phyloP scores from a whole-genome alignment of 2,888 invertebrate species.

The Nycteola revayana region DNA sequence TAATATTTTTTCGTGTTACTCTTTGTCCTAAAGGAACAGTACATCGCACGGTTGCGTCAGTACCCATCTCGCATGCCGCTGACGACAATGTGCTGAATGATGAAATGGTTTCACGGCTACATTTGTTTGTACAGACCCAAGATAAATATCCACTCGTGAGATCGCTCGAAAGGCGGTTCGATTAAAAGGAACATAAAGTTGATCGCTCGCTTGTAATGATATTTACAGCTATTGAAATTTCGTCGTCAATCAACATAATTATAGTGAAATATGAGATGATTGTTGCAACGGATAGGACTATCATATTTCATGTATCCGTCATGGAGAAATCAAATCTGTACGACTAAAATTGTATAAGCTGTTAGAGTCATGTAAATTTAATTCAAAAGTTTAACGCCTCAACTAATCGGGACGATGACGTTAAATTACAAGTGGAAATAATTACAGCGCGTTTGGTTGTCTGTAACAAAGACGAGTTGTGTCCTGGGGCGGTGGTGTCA shows the following conservation, averaged over 20 bases:
- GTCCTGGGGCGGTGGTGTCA: conserved; percentile 60
- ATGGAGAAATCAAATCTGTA: conserved; percentile 21
- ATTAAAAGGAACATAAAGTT: conserved; percentile 48
- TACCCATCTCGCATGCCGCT: conserved; percentile 36
- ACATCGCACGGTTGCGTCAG: conserved; percentile 43
- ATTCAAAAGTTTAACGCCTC: conserved; percentile 26
- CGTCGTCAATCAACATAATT: conserved; percentile 36
- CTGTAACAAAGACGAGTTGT: conserved; percentile 60
- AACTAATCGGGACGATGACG: conserved; percentile 51
- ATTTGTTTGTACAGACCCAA: conserved; percentile 68
- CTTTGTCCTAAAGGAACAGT: conserved; percentile 44
- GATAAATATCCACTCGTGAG: conserved; percentile 59
- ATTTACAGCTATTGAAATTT: conserved; percentile 43
- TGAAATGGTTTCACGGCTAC: conserved; percentile 64
- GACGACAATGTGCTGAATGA: conserved; percentile 63
- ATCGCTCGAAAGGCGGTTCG: conserved; percentile 42
- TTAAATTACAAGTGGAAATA: conserved; percentile 64
- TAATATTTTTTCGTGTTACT: conserved; percentile 59
- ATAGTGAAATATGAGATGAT: conserved; percentile 34
- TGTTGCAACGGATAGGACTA: conserved; percentile 22
- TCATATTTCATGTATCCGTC: conserved; percentile 30
- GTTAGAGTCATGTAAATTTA: conserved; percentile 23
- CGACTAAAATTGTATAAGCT: conserved; percentile 20
- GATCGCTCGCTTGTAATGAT: conserved; percentile 37
- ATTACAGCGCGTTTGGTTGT: conserved; percentile 65